phyloP scores from a whole-genome alignment of 2,113 vertebrate species.

The Chinchilla lanigera region DNA sequence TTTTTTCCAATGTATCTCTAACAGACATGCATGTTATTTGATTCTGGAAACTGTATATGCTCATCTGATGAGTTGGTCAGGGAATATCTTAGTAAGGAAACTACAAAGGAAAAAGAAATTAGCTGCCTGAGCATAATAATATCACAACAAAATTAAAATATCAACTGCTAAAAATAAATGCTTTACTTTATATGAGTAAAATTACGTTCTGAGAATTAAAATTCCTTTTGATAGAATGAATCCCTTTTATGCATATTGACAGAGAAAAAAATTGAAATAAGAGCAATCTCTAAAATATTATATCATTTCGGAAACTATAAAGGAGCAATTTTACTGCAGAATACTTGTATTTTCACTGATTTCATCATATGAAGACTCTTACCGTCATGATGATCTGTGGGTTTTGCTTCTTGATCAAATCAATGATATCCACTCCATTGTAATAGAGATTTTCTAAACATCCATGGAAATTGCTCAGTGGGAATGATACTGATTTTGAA shows the following conservation, averaged over 20 bases:
- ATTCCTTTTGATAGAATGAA: conserved; percentile 4
- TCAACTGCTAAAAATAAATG: not conserved
- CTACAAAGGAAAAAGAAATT: conserved; percentile 58
- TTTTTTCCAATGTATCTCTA: conserved; percentile 27
- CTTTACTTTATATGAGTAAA: conserved; percentile 17
- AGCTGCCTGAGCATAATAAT: conserved; percentile 8
- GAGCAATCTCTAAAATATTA: not conserved
- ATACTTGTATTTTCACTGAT: not conserved
- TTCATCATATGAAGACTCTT: conserved; percentile 75
- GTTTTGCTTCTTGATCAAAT: conserved; percentile 88
- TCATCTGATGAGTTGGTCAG: not conserved
- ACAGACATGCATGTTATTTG: conserved; percentile 15
- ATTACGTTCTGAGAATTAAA: not conserved
- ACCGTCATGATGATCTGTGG: conserved; percentile 90
- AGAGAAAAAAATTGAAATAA: not conserved
- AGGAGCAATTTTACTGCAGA: not conserved
- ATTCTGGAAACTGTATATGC: not conserved
- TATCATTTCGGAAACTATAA: not conserved
- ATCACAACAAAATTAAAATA: conserved; percentile 38
- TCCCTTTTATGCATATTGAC: not conserved
- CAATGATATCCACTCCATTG: conserved; percentile 91
- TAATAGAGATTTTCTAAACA: conserved; percentile 96
- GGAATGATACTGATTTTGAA: conserved; percentile 88
- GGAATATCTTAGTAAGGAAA: conserved; percentile 51
- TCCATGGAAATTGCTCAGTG: conserved; percentile 91